A percentile compares a stretch with the other conserved stretches of the same genome.
These are phyloP conservation scores for Enteromius radiatus DNA, from an alignment of 2,797 vertebrate species.

Conservation along the genomic window DNA sequence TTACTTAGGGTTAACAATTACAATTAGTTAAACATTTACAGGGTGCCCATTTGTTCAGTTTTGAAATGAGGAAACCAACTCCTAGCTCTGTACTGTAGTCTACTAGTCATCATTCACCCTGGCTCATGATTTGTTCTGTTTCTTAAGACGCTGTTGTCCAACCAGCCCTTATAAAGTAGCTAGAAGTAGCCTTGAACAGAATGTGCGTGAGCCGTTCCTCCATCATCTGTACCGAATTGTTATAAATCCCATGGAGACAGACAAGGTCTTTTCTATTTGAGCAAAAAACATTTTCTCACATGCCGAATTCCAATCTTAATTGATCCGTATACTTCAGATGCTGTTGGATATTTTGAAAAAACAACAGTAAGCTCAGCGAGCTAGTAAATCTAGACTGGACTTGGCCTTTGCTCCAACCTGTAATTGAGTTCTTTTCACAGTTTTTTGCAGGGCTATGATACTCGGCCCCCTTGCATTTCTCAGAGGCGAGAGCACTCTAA, in stretches of 20 bases:
- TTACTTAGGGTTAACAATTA: not conserved
- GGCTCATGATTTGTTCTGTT: not conserved
- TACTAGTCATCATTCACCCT: not conserved
- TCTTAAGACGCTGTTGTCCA: conserved; percentile 23
- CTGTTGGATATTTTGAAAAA: not conserved
- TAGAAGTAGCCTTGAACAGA: conserved; percentile 42
- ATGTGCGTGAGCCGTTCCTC: not conserved
- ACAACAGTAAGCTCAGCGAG: conserved; percentile 17
- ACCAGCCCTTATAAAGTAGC: not conserved
- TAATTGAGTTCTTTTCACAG: conserved; percentile 55
- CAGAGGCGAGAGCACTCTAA: not conserved
- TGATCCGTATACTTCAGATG: conserved; percentile 26
- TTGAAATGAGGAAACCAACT: not conserved
- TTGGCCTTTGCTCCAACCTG: conserved; percentile 43
- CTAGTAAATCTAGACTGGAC: conserved; percentile 30
- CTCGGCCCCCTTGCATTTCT: not conserved
- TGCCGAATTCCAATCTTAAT: conserved; percentile 35
- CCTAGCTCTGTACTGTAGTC: not conserved
- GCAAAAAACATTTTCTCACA: conserved; percentile 12
- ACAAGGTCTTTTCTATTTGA: conserved; percentile 36
- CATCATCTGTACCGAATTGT: conserved; percentile 6
- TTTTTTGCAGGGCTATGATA: conserved; percentile 31
- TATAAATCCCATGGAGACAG: conserved; percentile 2
- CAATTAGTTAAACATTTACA: not conserved
- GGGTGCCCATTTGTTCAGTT: not conserved